Percentiles rank a stretch among this genome's conserved stretches.
Conservation (phyloP, 2,113 vertebrate species). For the Pseudonaja textilis region DNA sequence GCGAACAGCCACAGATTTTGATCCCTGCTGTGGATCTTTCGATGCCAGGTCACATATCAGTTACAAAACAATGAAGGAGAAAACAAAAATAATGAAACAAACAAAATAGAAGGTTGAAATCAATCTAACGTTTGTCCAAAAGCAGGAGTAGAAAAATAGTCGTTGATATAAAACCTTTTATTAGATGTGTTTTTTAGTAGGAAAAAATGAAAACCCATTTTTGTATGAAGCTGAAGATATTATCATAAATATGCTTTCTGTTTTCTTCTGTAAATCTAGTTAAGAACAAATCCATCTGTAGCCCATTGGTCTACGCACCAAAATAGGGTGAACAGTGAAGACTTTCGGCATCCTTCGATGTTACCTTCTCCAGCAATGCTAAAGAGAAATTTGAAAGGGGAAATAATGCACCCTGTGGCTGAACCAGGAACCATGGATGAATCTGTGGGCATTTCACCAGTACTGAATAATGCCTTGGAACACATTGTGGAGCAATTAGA, state of each 20-base stretch:
- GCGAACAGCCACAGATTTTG: not conserved
- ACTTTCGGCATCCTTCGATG: slow-evolving; percentile 39
- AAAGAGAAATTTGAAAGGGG: slow-evolving; percentile 56
- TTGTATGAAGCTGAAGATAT: slow-evolving; percentile 60
- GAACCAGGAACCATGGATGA: slow-evolving; percentile 58
- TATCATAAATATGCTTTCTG: not conserved
- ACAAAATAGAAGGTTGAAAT: not conserved
- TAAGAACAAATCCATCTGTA: slow-evolving; percentile 42
- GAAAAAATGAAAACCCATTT: not conserved
- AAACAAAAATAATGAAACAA: not conserved
- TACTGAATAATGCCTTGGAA: slow-evolving; percentile 73
- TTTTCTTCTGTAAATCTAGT: slow-evolving; percentile 28
- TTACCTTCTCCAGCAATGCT: slow-evolving; percentile 29
- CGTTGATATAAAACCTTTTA: not conserved
- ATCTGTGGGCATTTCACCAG: slow-evolving; percentile 54
- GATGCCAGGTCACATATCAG: not conserved
- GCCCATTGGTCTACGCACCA: slow-evolving; percentile 46
- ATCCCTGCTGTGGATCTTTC: not conserved
- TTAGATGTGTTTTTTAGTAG: not conserved
- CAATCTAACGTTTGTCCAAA: not conserved
- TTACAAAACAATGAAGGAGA: not conserved
- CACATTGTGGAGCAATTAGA: slow-evolving; percentile 88
- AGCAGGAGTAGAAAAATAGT: not conserved
- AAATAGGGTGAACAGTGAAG: slow-evolving; percentile 31
- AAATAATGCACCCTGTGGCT: slow-evolving; percentile 42